These are phyloP conservation scores for Agrochola circellaris DNA, from an alignment of 2,888 invertebrate genomes.

Conservation along the genomic window DNA sequence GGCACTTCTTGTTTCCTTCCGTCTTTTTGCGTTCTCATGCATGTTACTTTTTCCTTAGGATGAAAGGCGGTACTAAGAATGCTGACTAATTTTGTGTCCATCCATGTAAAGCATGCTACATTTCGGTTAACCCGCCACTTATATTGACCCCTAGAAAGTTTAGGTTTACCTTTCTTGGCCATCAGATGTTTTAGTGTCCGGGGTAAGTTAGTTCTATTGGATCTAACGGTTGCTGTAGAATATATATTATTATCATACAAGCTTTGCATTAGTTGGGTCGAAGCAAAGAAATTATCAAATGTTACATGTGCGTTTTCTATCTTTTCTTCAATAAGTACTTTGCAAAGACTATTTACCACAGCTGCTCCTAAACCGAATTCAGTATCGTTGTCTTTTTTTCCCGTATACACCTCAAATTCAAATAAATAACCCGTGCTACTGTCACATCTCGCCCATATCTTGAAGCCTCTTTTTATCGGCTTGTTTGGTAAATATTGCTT, in stretches of 20 bases:
- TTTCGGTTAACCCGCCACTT: conserved; percentile 56
- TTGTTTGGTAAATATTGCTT: conserved; percentile 40
- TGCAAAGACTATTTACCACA: conserved; percentile 49
- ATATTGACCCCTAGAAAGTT: conserved; percentile 58
- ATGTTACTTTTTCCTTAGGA: conserved; percentile 9
- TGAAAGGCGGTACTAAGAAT: conserved; percentile 59
- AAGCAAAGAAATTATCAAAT: conserved; percentile 35
- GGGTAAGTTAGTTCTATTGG: conserved; percentile 55
- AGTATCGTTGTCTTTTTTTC: conserved; percentile 25
- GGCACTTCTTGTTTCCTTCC: not conserved
- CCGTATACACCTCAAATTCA: conserved; percentile 49
- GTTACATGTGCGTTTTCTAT: conserved; percentile 17
- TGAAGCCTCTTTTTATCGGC: conserved; percentile 37
- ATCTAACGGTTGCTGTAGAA: conserved; percentile 22
- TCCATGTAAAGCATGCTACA: conserved; percentile 36
- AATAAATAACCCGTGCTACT: conserved; percentile 43
- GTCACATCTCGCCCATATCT: conserved; percentile 35
- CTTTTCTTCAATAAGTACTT: conserved; percentile 19
- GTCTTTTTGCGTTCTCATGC: conserved; percentile 14
- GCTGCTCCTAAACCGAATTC: conserved; percentile 63
- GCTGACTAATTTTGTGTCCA: conserved; percentile 54
- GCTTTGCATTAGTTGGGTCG: conserved; percentile 5
- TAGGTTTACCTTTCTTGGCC: conserved; percentile 43
- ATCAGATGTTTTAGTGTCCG: conserved; percentile 8
- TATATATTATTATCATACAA: conserved; percentile 23